Evolutionary conservation across 2,797 vertebrate genomes (phyloP), one percentile per base, ranked within the genome.

Genomic region (Anguilla anguilla): DNA sequence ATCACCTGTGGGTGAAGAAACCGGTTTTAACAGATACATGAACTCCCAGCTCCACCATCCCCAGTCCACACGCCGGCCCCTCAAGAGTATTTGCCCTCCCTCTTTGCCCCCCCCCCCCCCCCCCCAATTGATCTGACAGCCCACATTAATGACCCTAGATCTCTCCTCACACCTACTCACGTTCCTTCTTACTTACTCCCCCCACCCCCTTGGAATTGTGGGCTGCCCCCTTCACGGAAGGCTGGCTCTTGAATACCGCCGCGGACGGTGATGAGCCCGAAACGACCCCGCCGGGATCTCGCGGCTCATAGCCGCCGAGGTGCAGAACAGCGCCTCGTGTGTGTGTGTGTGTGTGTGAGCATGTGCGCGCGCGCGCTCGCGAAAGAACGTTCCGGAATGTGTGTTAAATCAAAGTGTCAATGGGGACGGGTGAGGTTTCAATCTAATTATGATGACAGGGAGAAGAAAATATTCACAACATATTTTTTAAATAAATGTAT

Each of bases 81-180:
- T 51, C 11, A 10, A 7, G 9, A 86, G 46, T 7, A 67, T 51
- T 51, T 51, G 2, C 11, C 1, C 55, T 17, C 0, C 11, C 13
- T 17, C 55, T 57, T 15, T 13, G 53, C 55, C 55, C 55, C 55
- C 13, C 55, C 13, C 55, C 11, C 59, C 19, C 53, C 53, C 11
- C 53, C 13, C 53, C 2, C 53, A 2, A 4, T 19, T 64, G n/a
- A 15, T 77, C 43, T 88, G 87, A 88, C 67, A 51, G 74, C 67
- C 55, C 39, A 82, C 55, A 64, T 64, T 81, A 88, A 86, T 88
- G 74, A 61, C 57, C 53, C 31, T 10, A 28, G 83, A 35, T 28
- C 25, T 35, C 35, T n/a, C 13, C 43, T 25, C 86, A 1, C 77
- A 81, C 55, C 57, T 85, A 84, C 15, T 22, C 43, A 22, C 13